Evolutionary conservation across 1,140 invertebrate genomes (phyloP), one percentile per base, ranked within the genome.

Genomic region (Lepidurus packardi): DNA sequence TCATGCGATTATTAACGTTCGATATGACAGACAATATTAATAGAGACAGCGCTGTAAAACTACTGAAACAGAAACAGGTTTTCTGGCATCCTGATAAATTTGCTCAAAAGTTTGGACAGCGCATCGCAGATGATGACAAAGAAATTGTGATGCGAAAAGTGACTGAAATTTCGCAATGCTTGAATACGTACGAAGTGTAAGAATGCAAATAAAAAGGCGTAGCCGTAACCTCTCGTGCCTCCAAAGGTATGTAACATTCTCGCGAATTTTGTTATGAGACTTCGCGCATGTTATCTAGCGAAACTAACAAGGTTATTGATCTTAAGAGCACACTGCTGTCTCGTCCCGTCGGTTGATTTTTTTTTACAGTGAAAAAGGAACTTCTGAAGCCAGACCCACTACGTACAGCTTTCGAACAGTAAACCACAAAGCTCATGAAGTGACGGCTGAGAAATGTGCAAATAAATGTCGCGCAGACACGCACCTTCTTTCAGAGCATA

Each of bases 81-180:
- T 45, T 74, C 24, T 78, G 78, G 78, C 78, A 78, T 16, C 78
- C 78, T 11, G 78, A 78, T 47, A 78, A 78, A 16, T 78, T 78
- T 74, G 43, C 78, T 0, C 78, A 78, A n/a, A 78, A 78, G 25
- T 78, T 78, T 44, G 65, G 78, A 16, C 6, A 24, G 13, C 78
- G 78, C 16, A 41, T 78, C 24, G 25, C 41, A 74, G 78, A 78
- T 11, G 73, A 78, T 11, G 24, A n/a, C 10, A 73, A 73, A 43
- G 78, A 78, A 74, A 74, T 7, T 73, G 43, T 74, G 24, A 9
- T 78, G 43, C 44, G 16, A 45, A 73, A 74, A 43, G 78, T 78
- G 8, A 78, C 78, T 6, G 78, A 78, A 74, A 78, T 78, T 21
- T 78, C 78, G 6, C 78, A 78, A 24, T 78, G 75, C 47, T 47